These are phyloP conservation scores for Psilopogon haemacephalus DNA, from an alignment of 2,113 vertebrate genomes.

Conservation along the genomic window DNA sequence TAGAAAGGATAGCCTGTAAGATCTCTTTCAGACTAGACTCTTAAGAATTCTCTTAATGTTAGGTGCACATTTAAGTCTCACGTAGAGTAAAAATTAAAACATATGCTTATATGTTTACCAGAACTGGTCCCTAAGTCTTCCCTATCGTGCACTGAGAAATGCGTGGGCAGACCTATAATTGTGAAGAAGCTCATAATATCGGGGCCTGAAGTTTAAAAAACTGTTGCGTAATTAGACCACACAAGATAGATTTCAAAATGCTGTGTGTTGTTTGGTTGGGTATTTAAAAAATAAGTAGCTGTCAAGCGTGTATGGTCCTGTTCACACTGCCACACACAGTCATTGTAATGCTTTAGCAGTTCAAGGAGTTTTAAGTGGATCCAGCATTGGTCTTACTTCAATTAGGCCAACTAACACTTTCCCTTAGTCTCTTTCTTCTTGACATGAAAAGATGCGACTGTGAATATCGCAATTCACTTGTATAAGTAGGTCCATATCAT, in stretches of 20 bases:
- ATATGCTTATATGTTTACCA: not conserved
- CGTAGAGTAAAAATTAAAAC: not conserved
- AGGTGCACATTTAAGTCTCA: not conserved
- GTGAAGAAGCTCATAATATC: conserved; percentile 65
- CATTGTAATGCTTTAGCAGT: conserved; percentile 70
- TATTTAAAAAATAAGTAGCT: conserved; percentile 65
- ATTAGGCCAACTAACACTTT: conserved; percentile 46
- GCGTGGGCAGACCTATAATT: conserved; percentile 54
- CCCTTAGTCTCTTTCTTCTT: conserved; percentile 55
- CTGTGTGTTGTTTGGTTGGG: conserved; percentile 44
- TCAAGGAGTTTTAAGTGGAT: conserved; percentile 50
- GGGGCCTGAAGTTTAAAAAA: conserved; percentile 65
- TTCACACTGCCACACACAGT: conserved; percentile 66
- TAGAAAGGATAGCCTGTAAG: not conserved
- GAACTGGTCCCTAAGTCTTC: conserved; percentile 21
- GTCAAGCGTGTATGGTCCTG: conserved; percentile 52
- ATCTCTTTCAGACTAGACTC: not conserved
- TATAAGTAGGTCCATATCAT: conserved; percentile 11
- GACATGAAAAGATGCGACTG: conserved; percentile 54
- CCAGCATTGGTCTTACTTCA: conserved; percentile 60
- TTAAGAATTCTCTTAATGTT: not conserved
- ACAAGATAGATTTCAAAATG: conserved; percentile 69
- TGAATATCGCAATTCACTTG: conserved; percentile 43
- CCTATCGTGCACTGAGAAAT: conserved; percentile 53
- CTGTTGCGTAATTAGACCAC: conserved; percentile 69